Base-by-base conservation (phyloP, 2,888 invertebrate species). In the Andrena chrysosceles region DNA sequence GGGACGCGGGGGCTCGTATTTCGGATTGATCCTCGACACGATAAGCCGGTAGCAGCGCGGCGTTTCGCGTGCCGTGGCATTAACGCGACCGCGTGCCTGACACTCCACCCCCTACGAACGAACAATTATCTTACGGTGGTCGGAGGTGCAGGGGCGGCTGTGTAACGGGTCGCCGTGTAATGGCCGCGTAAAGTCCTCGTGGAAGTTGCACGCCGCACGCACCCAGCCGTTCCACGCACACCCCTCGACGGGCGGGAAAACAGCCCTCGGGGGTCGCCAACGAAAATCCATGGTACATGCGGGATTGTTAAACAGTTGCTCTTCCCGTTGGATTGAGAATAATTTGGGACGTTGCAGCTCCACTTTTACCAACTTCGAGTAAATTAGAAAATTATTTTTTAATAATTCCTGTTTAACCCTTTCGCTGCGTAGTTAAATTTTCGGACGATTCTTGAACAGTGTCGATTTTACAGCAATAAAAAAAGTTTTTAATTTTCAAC, bases 141-240 rank as follows among this genome's bases (percentile, higher is more conserved):
- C 56, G 68, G 63, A 75, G 62, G 70, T 67, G 75, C 64, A 54
- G 54, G 74, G 60, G 82, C 68, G 77, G 66, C 60, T 66, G 33
- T 52, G 70, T 56, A 86, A 84, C 79, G 81, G 86, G 76, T 86
- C 79, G 81, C 70, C 73, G 75, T 86, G 81, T 85, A 81, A 86
- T 81, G 80, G 86, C 74, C 49, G 62, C 81, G 76, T 75, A 77
- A 87, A 86, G 87, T 86, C 87, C 86, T 86, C 85, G 85, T 87
- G 87, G 82, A 87, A 87, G 85, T 87, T 87, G 78, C 82, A 81
- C 81, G 68, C 73, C 20, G 84, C 86, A 86, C 86, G 85, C 86
- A 72, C 63, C 76, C 56, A 33, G 66, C 70, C 52, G 48, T 49
- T 67, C 35, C 26, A 49, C 59, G 54, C 48, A 0, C 48, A 33